Evolutionary conservation across 37 sponge, comb jelly and placozoan species (phyloP).

Genomic region (Amphimedon queenslandica): DNA sequence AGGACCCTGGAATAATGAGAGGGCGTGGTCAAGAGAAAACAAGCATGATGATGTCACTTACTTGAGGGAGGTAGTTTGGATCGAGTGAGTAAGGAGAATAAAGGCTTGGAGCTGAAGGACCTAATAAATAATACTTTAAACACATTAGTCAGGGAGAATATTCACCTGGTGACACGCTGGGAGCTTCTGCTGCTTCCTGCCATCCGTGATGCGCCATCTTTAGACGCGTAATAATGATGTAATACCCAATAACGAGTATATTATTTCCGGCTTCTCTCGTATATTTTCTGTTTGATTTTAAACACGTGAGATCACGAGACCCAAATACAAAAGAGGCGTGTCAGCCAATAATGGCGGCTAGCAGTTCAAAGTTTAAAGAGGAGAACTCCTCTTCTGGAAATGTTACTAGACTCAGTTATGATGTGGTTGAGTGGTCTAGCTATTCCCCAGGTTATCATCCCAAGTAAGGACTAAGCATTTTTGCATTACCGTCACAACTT

Average conservation of each 20-base stretch:
- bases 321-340: background rate
- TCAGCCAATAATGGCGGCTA: background rate
- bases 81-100: slow-evolving; percentile 74
- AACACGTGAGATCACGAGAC: too few relatives aligned
- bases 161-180: background rate
- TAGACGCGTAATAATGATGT: too few relatives aligned
- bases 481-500: background rate
- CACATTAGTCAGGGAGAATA: too few relatives aligned
- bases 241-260: too few relatives aligned
- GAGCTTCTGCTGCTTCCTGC: background rate
- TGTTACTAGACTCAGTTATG: slow-evolving; percentile 29
- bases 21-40: background rate
- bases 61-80: slow-evolving; percentile 64
- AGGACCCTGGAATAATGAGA: slow-evolving; percentile 37
- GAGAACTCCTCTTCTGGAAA: too few relatives aligned
- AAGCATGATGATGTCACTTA: background rate
- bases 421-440: slow-evolving; percentile 53
- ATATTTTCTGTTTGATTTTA: too few relatives aligned
- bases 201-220: background rate
- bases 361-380: too few relatives aligned
- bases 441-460: slow-evolving; percentile 55
- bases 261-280: too few relatives aligned
- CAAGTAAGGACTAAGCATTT: slow-evolving; percentile 5
- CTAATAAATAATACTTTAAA: too few relatives aligned
- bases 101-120: background rate